Conservation (phyloP, 2,888 invertebrate species). For the Andrena dorsata region DNA sequence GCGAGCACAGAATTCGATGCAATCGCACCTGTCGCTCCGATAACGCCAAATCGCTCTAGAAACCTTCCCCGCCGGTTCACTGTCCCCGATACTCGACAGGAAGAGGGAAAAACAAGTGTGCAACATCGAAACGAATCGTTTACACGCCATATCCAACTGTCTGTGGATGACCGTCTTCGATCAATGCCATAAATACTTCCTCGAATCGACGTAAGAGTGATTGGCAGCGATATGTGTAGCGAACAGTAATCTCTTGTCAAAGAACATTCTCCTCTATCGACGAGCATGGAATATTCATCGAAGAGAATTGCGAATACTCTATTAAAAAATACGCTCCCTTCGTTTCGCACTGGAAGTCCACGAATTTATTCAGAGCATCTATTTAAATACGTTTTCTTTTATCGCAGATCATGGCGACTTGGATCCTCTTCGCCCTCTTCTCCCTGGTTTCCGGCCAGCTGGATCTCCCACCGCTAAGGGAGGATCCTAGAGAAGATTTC, state of each 20-base stretch:
- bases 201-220: neutral
- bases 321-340: no score
- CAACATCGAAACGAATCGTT: neutral
- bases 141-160: neutral
- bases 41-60: neutral
- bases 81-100: conserved; percentile 5
- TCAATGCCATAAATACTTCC: neutral
- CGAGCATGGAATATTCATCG: no score
- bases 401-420: conserved; percentile 35
- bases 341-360: no score
- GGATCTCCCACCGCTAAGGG: conserved; percentile 79
- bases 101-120: neutral
- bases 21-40: neutral
- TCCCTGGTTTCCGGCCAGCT: conserved; percentile 75
- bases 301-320: no score
- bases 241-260: neutral
- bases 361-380: no score
- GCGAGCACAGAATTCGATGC: no score
- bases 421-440: conserved; percentile 59
- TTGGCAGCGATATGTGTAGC: neutral
- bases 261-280: no score
- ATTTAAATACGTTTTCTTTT: neutral
- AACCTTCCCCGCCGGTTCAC: neutral
- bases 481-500: conserved; percentile 55
- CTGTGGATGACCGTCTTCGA: neutral